phyloP scores from a whole-genome alignment of 2,888 invertebrate species.

The Pammene fasciana region DNA sequence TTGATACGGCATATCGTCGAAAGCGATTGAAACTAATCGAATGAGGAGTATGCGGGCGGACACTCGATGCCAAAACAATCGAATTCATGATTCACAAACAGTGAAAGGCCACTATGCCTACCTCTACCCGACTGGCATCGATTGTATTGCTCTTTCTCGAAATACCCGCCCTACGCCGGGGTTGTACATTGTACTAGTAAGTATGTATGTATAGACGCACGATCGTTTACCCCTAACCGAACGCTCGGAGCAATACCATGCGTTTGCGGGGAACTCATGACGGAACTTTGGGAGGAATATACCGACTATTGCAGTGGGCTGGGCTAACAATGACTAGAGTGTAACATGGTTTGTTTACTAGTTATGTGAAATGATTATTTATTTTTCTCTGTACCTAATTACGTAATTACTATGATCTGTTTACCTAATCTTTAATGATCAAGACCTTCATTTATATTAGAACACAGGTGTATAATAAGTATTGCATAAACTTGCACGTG shows the following conservation, averaged over 20 bases:
- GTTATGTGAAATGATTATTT: neutral
- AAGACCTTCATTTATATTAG: neutral
- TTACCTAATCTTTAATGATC: neutral
- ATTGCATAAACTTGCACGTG: neutral
- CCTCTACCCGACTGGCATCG: slow-evolving; percentile 48
- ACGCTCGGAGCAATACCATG: slow-evolving; percentile 25
- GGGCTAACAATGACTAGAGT: neutral
- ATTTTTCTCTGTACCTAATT: neutral
- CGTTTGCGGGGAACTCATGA: slow-evolving; percentile 21
- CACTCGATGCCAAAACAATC: slow-evolving; percentile 50
- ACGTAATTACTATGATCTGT: no score
- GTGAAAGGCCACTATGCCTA: slow-evolving; percentile 37
- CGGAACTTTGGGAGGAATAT: slow-evolving; percentile 24
- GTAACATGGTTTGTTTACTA: neutral
- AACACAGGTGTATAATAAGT: neutral
- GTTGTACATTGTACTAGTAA: neutral
- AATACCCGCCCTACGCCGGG: slow-evolving; percentile 42
- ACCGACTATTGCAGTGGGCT: slow-evolving; percentile 4
- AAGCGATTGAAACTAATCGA: slow-evolving; percentile 55
- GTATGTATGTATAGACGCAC: slow-evolving; percentile 25
- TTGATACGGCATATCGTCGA: slow-evolving; percentile 24
- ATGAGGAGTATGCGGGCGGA: slow-evolving; percentile 50
- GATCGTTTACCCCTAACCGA: slow-evolving; percentile 31
- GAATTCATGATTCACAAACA: slow-evolving; percentile 58
- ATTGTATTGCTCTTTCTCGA: slow-evolving; percentile 48